Conservation (phyloP, 2,113 vertebrate species). For the Thunnus thynnus region DNA sequence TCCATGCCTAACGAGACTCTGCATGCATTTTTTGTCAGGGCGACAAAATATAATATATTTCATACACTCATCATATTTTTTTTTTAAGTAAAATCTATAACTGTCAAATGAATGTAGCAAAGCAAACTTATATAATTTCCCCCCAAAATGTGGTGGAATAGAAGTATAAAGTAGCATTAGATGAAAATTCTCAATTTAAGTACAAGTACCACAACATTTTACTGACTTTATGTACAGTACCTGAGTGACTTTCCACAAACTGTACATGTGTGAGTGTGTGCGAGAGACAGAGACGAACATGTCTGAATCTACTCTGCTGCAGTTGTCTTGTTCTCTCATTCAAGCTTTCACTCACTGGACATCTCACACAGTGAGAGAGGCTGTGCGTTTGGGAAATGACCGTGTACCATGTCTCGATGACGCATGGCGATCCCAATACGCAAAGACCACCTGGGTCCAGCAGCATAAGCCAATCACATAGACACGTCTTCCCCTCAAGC, state of each 20-base stretch:
- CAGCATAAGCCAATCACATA: conserved; percentile 35
- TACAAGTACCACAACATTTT: neutral
- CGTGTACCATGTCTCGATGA: conserved; percentile 28
- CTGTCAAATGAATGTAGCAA: too few species aligned
- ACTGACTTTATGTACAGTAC: neutral
- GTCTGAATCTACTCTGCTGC: too few species aligned
- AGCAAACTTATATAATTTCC: too few species aligned
- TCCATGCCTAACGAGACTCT: too few species aligned
- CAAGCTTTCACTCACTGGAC: neutral
- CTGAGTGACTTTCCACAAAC: neutral
- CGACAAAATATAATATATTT: too few species aligned
- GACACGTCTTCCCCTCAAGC: conserved; percentile 25
- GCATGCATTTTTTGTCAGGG: too few species aligned
- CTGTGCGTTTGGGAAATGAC: conserved; percentile 42
- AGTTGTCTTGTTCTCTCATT: neutral
- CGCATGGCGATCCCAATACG: conserved; percentile 26
- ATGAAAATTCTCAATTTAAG: neutral
- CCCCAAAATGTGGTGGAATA: too few species aligned
- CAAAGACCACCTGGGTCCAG: conserved; percentile 57
- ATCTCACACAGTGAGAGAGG: neutral
- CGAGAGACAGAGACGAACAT: too few species aligned
- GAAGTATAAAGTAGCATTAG: neutral
- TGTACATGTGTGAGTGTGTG: neutral
- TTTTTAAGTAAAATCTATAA: too few species aligned
- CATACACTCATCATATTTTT: too few species aligned